Percentiles rank a stretch among this genome's conserved stretches.
Conservation (phyloP, 2,797 vertebrate species). For the Microctenopoma lineatum region DNA sequence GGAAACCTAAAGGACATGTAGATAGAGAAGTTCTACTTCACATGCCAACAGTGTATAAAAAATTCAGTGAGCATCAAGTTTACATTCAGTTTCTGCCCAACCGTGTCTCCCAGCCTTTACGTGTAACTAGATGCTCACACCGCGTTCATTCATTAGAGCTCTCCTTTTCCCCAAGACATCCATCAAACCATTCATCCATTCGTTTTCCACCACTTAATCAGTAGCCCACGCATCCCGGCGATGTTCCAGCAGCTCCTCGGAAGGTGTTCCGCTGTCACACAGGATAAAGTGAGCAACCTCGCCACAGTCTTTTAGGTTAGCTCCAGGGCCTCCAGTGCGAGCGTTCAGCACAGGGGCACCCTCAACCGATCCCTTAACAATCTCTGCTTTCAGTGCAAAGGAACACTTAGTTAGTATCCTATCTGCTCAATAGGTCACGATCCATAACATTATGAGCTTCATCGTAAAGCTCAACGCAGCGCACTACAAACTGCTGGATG, state of each 20-base stretch:
- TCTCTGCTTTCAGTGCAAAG: conserved; percentile 1
- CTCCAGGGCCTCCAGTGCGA: conserved; percentile 38
- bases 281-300: conserved; percentile 23
- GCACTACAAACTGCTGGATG: background rate
- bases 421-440: conserved; percentile 8
- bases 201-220: conserved; percentile 13
- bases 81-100: conserved; percentile 1
- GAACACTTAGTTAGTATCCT: conserved; percentile 19
- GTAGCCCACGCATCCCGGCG: background rate
- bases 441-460: background rate
- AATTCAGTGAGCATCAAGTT: conserved; percentile 8
- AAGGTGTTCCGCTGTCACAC: conserved; percentile 31
- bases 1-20: background rate
- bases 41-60: background rate
- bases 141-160: conserved; percentile 11
- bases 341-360: conserved; percentile 18
- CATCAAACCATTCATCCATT: background rate
- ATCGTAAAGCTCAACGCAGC: conserved; percentile 1
- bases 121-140: background rate
- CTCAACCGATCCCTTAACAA: conserved; percentile 27
- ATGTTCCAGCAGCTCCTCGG: conserved; percentile 16
- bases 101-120: background rate
- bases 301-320: conserved; percentile 35
- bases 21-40: background rate
- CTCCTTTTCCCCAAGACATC: background rate